Base-by-base conservation (phyloP, 2,113 vertebrate species). In the Microcebus murinus region DNA sequence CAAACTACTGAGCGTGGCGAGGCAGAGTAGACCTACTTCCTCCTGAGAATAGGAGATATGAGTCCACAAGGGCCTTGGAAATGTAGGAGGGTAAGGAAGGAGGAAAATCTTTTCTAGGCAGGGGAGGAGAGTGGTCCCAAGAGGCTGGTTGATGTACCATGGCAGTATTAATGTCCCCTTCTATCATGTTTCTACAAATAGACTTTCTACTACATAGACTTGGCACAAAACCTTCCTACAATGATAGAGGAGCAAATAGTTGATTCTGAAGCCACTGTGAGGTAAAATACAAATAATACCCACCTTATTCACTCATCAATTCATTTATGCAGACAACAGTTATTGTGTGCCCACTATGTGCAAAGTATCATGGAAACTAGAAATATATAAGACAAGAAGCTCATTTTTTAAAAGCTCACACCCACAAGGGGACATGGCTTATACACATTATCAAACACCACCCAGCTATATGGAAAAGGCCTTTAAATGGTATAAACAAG, bases 381-480 rank as follows among this genome's bases (percentile, higher is more conserved):
- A 96, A 74, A 93, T 71, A 88, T 34, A 91, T 2, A 93, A 84
- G 31, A 34, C 20, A 82, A 7, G 11, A 14, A 17, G 6, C 3
- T 80, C 42, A 77, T 90, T 87, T 34, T 87, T 48, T 48, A 86
- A 90, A 91, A 95, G 11, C 4, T 90, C 73, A 90, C 21, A 90
- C 25, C 15, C 48, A 68, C 23, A 81, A 89, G 14, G 34, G 18
- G 6, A 48, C 15, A 65, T 88, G 25, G 42, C 29, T 15, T 74
- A 94, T 20, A 84, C 31, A 25, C 12, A 70, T 52, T 67, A 48
- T 13, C 39, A 90, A 80, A 50, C 2, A 82, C 23, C 7, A 80
- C 23, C 29, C 23, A 82, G 29, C 50, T 95, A 68, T 27, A 73
- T 79, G 23, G 23, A 42, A 90, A 96, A 70, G 15, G 8, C 1